These are phyloP conservation scores for Tachystola acroxantha DNA, from an alignment of 2,888 invertebrate genomes.

Conservation along the genomic window DNA sequence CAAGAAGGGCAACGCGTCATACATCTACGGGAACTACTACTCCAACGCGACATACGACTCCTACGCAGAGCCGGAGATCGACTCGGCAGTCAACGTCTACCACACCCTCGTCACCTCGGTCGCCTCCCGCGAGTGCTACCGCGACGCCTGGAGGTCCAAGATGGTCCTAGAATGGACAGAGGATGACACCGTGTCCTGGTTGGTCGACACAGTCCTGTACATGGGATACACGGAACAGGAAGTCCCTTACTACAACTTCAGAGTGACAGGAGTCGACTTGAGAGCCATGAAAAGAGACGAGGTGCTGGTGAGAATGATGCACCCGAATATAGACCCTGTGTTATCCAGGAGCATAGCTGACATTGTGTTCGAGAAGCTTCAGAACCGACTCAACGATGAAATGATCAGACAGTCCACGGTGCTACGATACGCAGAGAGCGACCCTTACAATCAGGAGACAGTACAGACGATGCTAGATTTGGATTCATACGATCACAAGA, in stretches of 20 bases:
- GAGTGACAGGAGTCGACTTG: conserved; percentile 53
- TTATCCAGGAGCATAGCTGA: conserved; percentile 50
- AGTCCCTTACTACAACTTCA: conserved; percentile 63
- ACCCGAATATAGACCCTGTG: conserved; percentile 45
- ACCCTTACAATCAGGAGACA: conserved; percentile 46
- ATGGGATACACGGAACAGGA: conserved; percentile 58
- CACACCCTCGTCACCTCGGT: conserved; percentile 59
- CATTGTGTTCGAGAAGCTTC: conserved; percentile 54
- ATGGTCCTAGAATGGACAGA: conserved; percentile 73
- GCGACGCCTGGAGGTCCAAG: conserved; percentile 75
- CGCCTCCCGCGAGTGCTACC: conserved; percentile 47
- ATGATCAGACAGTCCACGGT: conserved; percentile 44
- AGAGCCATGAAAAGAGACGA: conserved; percentile 56
- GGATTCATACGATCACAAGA: conserved; percentile 54
- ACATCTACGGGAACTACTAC: conserved; percentile 61
- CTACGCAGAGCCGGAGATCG: conserved; percentile 57
- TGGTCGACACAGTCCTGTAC: conserved; percentile 53
- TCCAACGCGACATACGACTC: conserved; percentile 51
- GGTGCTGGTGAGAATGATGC: conserved; percentile 48
- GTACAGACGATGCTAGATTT: conserved; percentile 55
- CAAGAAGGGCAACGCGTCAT: conserved; percentile 56
- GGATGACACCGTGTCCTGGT: conserved; percentile 78
- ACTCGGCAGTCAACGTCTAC: conserved; percentile 54
- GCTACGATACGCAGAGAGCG: conserved; percentile 54
- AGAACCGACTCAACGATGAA: conserved; percentile 51